Evolutionary conservation across 2,113 vertebrate species (phyloP), one percentile per base, ranked within the genome.

Genomic region (Gallinago jamesoni): DNA sequence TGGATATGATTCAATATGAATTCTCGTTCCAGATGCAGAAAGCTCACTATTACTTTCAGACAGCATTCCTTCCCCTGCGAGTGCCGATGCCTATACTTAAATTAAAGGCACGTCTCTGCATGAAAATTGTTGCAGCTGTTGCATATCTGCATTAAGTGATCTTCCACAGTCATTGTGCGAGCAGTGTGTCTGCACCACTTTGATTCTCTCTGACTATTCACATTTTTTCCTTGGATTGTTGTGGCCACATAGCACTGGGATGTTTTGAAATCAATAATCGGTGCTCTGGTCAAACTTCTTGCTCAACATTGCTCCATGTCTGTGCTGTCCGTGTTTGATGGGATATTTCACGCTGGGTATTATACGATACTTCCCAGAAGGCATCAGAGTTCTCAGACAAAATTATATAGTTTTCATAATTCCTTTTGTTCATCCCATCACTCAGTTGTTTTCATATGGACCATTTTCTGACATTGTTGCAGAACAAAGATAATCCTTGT

Each of bases 241-340:
- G 96, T 96, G 96, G 96, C 87, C 93, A 72, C 80, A 8, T 12
- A 84, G 87, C 81, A 39, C 89, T 64, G 94, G 93, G 81, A 15
- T 94, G 87, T 96, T 96, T 96, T 96, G 95, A 95, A 96, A 96
- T 82, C 91, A 89, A 23, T 31, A 92, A 95, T 95, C 28, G 4
- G 43, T 31, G 73, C 69, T 94, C 93, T 94, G 95, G 95, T 95
- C 95, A 96, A 91, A 85, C 39, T 35, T 92, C 89, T 96, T 96
- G 94, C 96, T 75, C 94, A 97, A 93, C 33, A 1, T 72, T 14
- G 80, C 67, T 79, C 81, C 9, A 8, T 21, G 91, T 10, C 86
- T 86, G 76, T 21, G 86, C 91, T 69, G 67, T n/a, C 93, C 7
- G 14, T 87, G 94, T 87, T 88, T 84, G 95, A 91, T 85, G 94